Evolutionary conservation across 2,113 vertebrate genomes (phyloP).

Genomic region (Siphamia tubifer): DNA sequence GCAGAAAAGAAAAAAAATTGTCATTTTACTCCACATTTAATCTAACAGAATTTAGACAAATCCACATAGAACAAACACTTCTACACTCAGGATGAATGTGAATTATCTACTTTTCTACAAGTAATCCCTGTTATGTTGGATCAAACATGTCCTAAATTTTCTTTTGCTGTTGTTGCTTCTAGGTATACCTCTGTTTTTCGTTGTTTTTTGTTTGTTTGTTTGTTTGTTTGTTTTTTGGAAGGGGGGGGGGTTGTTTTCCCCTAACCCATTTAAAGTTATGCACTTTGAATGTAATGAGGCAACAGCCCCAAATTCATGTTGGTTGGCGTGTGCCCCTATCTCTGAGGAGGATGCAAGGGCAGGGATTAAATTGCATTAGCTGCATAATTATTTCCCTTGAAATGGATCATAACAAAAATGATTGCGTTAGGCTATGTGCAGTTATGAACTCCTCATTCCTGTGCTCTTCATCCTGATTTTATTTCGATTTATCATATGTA

Average conservation of each 20-base stretch:
- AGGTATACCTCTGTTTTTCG: conserved; percentile 32
- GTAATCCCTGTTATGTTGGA: conserved; percentile 37
- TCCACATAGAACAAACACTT: not conserved
- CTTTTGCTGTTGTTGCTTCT: conserved; percentile 11
- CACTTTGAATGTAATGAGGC: conserved; percentile 62
- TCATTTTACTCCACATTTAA: too few species aligned
- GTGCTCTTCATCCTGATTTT: not conserved
- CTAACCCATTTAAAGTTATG: conserved; percentile 60
- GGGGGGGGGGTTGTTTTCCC: too few species aligned
- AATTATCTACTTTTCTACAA: conserved; percentile 1
- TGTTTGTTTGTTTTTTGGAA: too few species aligned
- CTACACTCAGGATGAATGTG: conserved; percentile 2
- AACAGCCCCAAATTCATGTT: conserved; percentile 48
- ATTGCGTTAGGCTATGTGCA: conserved; percentile 32
- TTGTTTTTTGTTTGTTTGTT: too few species aligned
- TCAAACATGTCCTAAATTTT: conserved; percentile 34
- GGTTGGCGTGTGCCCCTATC: conserved; percentile 42
- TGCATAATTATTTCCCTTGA: conserved; percentile 68
- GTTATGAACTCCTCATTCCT: conserved; percentile 19
- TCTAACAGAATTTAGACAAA: not conserved
- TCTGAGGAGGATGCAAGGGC: conserved; percentile 63
- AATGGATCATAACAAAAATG: conserved; percentile 64
- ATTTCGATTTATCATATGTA: not conserved
- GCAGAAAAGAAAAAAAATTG: not conserved
- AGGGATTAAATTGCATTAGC: conserved; percentile 73